Base-by-base conservation (phyloP, 2,888 invertebrate species). In the Junonia oenone region DNA sequence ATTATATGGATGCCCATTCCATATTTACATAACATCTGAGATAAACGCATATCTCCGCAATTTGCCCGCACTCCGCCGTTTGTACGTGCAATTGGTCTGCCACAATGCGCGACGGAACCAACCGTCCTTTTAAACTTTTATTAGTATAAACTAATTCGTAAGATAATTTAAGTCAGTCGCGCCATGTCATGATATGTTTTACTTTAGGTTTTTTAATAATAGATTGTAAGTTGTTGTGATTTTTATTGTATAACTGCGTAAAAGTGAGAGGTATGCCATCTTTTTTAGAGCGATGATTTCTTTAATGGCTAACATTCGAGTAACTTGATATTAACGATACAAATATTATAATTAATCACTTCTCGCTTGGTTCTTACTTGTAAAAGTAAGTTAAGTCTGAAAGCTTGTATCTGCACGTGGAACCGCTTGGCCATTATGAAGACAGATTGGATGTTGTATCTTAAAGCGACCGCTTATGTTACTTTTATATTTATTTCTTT, bases 81-180 rank as follows among this genome's bases (percentile, higher is more conserved):
- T 55, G 67, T 70, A 68, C 63, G 64, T 72, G 73, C 76, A 69
- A 69, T 63, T 49, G 52, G 51, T 53, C 59, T 58, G 63, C 66
- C 65, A 64, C 64, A 47, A 61, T 51, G 63, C 62, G 65, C 76
- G 71, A 43, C 73, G 68, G 65, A 65, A 71, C 71, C 71, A 69
- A 71, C 71, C 71, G 70, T 71, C 69, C 62, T 61, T 70, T 40
- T 17, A 40, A 65, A 73, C 69, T 69, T 67, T 63, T 61, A 63
- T 61, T 69, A 69, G 65, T 68, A 69, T 71, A 62, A 61, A 52
- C 27, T 58, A 55, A 45, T 46, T 49, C 59, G 68, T 83, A 84
- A 81, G 81, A 77, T 73, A 76, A 66, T 59, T 68, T 84, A 85
- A 89, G 88, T 86, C 85, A 88, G 82, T 81, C 83, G 85, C 82